phyloP scores from a whole-genome alignment of 1,140 invertebrate genomes.

The Neodiprion lecontei region DNA sequence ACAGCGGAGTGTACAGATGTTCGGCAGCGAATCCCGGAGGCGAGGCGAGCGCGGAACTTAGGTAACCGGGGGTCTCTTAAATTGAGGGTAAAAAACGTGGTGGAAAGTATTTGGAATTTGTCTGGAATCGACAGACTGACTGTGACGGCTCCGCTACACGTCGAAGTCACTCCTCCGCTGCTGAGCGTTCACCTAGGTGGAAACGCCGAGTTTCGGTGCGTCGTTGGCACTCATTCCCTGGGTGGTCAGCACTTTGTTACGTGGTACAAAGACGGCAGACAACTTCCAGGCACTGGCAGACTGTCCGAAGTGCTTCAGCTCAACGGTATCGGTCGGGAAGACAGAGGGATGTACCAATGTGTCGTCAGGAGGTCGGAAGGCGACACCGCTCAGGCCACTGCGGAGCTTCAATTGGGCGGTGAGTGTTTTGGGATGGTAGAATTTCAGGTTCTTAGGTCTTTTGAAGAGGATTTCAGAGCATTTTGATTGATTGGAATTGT shows the following conservation, averaged over 20 bases:
- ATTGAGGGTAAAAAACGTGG: not conserved
- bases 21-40: slow-evolving; percentile 73
- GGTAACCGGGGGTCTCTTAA: slow-evolving; percentile 37
- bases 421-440: slow-evolving; percentile 37
- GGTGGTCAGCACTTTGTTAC: slow-evolving; percentile 65
- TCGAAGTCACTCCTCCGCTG: slow-evolving; percentile 73
- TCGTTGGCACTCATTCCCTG: slow-evolving; percentile 58
- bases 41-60: slow-evolving; percentile 72
- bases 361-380: slow-evolving; percentile 76
- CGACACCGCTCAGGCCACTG: slow-evolving; percentile 80
- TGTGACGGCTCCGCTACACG: slow-evolving; percentile 73
- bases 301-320: slow-evolving; percentile 71
- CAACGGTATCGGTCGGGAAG: slow-evolving; percentile 75
- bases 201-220: slow-evolving; percentile 78
- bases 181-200: slow-evolving; percentile 81
- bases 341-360: slow-evolving; percentile 88
- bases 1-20: slow-evolving; percentile 75
- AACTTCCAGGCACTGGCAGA: slow-evolving; percentile 71
- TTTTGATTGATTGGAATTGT: not conserved
- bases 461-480: not conserved
- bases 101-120: not conserved
- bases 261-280: slow-evolving; percentile 81
- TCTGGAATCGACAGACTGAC: slow-evolving; percentile 58
- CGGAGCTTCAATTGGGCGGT: slow-evolving; percentile 84
- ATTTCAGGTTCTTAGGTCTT: not conserved